Percentiles rank a stretch among this genome's conserved stretches.
Evolutionary conservation across 2,888 invertebrate species (phyloP).

Genomic region (Andrena marginata): DNA sequence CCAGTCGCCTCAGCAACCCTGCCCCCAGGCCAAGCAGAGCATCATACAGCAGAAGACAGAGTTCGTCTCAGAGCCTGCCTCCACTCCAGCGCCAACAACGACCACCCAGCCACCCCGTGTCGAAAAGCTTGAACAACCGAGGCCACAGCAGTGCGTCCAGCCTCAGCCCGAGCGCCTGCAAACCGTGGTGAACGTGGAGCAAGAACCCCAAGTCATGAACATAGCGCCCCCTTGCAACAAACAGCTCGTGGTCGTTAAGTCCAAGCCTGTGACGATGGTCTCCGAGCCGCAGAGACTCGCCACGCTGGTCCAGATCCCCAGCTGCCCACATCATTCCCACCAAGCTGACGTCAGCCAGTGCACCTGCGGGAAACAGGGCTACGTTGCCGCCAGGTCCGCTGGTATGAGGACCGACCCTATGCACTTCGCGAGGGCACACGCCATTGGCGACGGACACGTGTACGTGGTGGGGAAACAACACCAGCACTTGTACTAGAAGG

Average conservation of each 20-base stretch:
- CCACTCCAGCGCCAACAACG: background rate
- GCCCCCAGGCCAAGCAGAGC: background rate
- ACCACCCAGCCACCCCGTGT: background rate
- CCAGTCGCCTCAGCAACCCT: slow-evolving; percentile 35
- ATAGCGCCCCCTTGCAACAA: slow-evolving; percentile 13
- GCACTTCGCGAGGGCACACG: background rate
- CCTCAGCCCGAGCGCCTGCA: background rate
- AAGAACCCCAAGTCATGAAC: background rate
- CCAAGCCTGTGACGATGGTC: slow-evolving; percentile 19
- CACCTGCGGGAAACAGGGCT: slow-evolving; percentile 14
- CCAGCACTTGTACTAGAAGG: background rate
- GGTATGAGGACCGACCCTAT: background rate
- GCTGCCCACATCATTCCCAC: slow-evolving; percentile 15
- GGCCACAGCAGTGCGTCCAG: background rate
- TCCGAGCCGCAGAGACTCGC: slow-evolving; percentile 16
- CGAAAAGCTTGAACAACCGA: background rate
- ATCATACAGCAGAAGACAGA: slow-evolving; percentile 7
- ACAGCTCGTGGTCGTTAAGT: background rate
- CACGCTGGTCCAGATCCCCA: background rate
- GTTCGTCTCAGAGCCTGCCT: background rate
- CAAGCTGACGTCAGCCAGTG: slow-evolving; percentile 17
- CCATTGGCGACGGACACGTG: background rate
- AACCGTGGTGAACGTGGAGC: background rate
- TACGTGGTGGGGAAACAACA: background rate
- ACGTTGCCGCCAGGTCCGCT: background rate